Evolutionary conservation across 1,140 invertebrate species (phyloP), one percentile per base, ranked within the genome.

Genomic region (Metopolophium dirhodum): DNA sequence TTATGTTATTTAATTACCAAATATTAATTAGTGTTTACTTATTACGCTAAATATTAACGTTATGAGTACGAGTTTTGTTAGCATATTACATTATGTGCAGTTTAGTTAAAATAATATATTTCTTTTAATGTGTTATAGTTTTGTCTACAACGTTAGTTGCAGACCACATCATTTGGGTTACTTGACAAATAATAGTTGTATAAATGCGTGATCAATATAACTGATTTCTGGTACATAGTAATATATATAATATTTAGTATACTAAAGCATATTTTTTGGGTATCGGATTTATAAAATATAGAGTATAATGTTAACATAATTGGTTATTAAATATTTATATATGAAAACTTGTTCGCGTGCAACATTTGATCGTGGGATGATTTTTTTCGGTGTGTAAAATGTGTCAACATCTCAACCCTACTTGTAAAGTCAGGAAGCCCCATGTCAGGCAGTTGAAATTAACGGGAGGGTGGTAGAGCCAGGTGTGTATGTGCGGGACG

Each of bases 361-460:
- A 35, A 83, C 8, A 83, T 83, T 83, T 37, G 23, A 37, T 45
- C 61, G 4, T n/a, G 30, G 4, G 83, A 85, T 85, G 9, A 14
- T 41, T 85, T 85, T 85, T 85, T 45, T 45, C 41, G 3, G 23
- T 2, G 11, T 20, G 35, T 41, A 85, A 85, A 45, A 45, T 85
- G 45, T 85, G 83, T 45, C 83, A 85, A 85, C 83, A 41, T 85
- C 23, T 85, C 83, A 85, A 85, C 83, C 83, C 83, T 85, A 85
- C 83, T 85, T 85, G 83, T 85, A 85, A 85, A 85, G 83, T 85
- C 83, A 85, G 37, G 41, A 85, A 85, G 83, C 9, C 83, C 83
- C 83, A 45, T 85, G 83, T 85, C 30, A 85, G 1, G 6, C 37
- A 85, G 83, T 85, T 85, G 23, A 85, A 26, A 45, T 85, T 85